Conservation (phyloP, 2,888 invertebrate species). For the Neria commutata region DNA sequence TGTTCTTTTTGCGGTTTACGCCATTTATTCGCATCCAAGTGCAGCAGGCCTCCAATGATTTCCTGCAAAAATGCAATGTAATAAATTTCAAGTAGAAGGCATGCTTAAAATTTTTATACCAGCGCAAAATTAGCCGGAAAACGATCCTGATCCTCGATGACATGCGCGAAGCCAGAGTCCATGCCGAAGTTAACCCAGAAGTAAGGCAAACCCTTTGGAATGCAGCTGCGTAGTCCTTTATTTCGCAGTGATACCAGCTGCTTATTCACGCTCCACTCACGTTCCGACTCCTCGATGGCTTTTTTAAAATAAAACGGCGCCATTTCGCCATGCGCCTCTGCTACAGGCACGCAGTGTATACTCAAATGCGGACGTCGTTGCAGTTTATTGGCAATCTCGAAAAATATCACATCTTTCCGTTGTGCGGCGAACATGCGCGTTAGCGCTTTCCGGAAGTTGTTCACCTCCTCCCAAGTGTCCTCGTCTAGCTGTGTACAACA, state of each 20-base stretch:
- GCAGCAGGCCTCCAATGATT: constrained; percentile 93
- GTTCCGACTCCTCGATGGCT: constrained; percentile 92
- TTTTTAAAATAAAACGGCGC: constrained; percentile 98
- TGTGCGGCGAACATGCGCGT: constrained; percentile 76
- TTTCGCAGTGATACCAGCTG: constrained; percentile 76
- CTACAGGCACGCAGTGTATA: constrained; percentile 83
- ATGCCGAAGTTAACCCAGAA: constrained; percentile 93
- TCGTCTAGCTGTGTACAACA: constrained; percentile 89
- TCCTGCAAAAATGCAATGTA: constrained; percentile 65
- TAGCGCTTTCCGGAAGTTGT: constrained; percentile 75
- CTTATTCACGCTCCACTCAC: constrained; percentile 94
- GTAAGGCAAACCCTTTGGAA: constrained; percentile 94
- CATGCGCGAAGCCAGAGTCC: constrained; percentile 92
- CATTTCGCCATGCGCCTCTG: constrained; percentile 75
- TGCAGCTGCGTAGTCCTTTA: constrained; percentile 76
- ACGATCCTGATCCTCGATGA: constrained; percentile 88
- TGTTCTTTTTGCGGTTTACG: constrained; percentile 76
- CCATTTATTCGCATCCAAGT: constrained; percentile 85
- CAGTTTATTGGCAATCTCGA: constrained; percentile 82
- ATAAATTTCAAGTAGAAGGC: not conserved
- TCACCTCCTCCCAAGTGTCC: constrained; percentile 90
- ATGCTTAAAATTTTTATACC: constrained; percentile 61
- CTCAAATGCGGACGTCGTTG: constrained; percentile 81
- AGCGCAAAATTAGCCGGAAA: constrained; percentile 92
- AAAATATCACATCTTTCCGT: constrained; percentile 84